phyloP scores from a whole-genome alignment of 2,888 invertebrate species.

The Acanthosoma haemorrhoidale region DNA sequence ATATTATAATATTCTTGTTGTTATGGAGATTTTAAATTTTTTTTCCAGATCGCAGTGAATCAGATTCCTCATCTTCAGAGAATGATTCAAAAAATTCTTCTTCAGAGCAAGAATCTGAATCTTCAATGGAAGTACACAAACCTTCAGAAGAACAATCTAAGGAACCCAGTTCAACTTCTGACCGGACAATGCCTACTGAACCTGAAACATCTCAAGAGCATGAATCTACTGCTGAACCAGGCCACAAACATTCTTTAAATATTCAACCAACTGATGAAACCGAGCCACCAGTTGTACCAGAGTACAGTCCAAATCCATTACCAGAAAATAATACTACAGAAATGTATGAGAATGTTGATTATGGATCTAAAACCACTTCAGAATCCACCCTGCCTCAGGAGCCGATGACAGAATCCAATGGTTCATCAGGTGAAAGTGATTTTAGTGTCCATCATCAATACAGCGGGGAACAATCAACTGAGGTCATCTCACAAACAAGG shows the following conservation, averaged over 20 bases:
- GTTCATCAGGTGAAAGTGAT: neutral
- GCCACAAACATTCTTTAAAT: too few species aligned
- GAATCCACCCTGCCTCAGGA: neutral
- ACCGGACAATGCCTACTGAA: constrained; percentile 41
- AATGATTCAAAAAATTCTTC: constrained; percentile 42
- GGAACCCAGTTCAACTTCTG: neutral
- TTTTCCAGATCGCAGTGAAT: constrained; percentile 30
- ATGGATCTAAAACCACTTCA: constrained; percentile 25
- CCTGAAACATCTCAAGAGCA: constrained; percentile 39
- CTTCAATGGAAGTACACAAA: neutral
- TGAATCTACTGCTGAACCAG: constrained; percentile 35
- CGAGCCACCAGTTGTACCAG: constrained; percentile 40
- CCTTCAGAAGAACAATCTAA: neutral
- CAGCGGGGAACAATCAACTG: neutral
- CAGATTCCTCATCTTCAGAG: constrained; percentile 17
- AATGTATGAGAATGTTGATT: neutral
- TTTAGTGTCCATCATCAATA: too few species aligned
- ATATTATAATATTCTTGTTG: too few species aligned
- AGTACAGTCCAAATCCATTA: constrained; percentile 35
- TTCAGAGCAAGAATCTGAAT: neutral
- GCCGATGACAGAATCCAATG: neutral
- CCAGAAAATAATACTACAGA: neutral
- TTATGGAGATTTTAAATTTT: too few species aligned
- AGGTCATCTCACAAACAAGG: neutral
- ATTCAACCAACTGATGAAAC: constrained; percentile 37